These are phyloP conservation scores for Mastomys natalensis DNA, from an alignment of 2,113 vertebrate genomes.

Conservation along the genomic window DNA sequence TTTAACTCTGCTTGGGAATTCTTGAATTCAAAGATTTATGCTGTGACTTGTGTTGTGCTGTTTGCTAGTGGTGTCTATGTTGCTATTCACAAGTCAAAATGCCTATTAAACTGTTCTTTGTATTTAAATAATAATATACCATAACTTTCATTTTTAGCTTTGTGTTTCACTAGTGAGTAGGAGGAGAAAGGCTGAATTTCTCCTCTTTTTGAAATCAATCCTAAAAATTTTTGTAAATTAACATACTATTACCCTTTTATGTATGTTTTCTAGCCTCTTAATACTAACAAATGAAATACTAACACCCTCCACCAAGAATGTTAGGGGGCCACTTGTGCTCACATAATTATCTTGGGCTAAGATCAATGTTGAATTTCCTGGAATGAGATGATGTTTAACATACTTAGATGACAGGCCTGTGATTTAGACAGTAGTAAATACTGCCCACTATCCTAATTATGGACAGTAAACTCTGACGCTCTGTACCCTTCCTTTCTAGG, in stretches of 20 bases:
- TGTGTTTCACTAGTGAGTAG: slow-evolving; percentile 11
- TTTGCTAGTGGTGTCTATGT: neutral
- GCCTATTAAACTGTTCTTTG: neutral
- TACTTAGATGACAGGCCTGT: neutral
- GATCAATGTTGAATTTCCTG: neutral
- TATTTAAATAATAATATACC: neutral
- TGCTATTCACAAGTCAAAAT: slow-evolving; percentile 14
- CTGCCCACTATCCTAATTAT: neutral
- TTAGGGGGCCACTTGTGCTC: neutral
- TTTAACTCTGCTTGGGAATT: slow-evolving; percentile 38
- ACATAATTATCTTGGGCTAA: neutral
- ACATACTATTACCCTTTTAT: neutral
- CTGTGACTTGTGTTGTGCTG: neutral
- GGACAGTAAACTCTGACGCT: neutral
- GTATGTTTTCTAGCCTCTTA: neutral
- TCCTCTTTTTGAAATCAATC: neutral
- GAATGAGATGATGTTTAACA: neutral
- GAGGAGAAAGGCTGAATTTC: neutral
- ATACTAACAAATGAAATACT: neutral
- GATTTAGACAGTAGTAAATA: neutral
- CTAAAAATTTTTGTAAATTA: neutral
- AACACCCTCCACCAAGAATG: neutral
- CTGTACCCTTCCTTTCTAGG: neutral
- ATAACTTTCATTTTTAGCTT: slow-evolving; percentile 21
- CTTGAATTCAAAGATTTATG: slow-evolving; percentile 9